Evolutionary conservation across 2,797 vertebrate genomes (phyloP).

Genomic region (Chrysocyon brachyurus): DNA sequence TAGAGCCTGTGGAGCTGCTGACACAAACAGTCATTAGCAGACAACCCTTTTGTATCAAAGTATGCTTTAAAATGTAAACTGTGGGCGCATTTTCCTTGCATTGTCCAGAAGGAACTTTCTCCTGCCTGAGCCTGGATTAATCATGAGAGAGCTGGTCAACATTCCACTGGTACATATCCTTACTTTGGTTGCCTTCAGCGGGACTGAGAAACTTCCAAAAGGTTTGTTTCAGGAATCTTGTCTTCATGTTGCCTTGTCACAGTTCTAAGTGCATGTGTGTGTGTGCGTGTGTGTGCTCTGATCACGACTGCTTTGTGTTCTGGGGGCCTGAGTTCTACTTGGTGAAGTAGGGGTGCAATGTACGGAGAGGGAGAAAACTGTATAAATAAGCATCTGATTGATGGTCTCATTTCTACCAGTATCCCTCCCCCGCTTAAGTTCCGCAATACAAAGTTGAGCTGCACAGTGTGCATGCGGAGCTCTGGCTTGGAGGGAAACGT

Average conservation of each 20-base stretch:
- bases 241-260: conserved; percentile 52
- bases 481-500: not conserved
- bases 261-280: not conserved
- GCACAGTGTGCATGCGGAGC: not conserved
- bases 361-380: not conserved
- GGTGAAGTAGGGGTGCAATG: not conserved
- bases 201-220: conserved; percentile 90
- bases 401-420: not conserved
- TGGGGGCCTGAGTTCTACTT: not conserved
- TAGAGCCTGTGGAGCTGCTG: conserved; percentile 88
- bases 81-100: conserved; percentile 78
- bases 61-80: conserved; percentile 87
- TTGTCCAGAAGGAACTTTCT: conserved; percentile 85
- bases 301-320: not conserved
- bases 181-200: conserved; percentile 88
- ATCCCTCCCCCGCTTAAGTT: not conserved
- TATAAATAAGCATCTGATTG: not conserved
- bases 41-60: conserved; percentile 81
- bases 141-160: conserved; percentile 91
- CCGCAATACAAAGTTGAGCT: not conserved
- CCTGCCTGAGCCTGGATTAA: conserved; percentile 86
- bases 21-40: conserved; percentile 84
- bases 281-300: not conserved
- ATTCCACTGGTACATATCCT: conserved; percentile 90
- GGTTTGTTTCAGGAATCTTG: conserved; percentile 88